Percentiles rank a stretch among this genome's conserved stretches.
Conservation (phyloP, 2,113 vertebrate genomes). For the Mustela nigripes region DNA sequence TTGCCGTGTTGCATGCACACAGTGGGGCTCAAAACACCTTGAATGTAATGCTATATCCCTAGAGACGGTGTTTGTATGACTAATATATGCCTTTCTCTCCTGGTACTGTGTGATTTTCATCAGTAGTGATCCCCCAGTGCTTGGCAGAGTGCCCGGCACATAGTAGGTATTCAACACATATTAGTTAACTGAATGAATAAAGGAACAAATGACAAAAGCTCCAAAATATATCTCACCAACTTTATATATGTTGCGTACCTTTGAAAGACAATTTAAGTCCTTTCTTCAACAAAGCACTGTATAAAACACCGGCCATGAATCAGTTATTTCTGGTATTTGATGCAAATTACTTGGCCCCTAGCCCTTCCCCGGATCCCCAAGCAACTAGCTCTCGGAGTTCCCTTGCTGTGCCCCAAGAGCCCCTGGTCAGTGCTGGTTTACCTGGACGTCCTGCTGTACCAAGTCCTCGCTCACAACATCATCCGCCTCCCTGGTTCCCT, state of each 20-base stretch:
- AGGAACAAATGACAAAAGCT: conserved; percentile 3
- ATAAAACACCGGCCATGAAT: background rate
- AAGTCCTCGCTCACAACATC: conserved; percentile 94
- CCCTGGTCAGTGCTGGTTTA: conserved; percentile 71
- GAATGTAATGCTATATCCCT: accelerated
- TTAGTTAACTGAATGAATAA: background rate
- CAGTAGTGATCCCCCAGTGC: background rate
- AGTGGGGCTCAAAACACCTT: background rate
- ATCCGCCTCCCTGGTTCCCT: conserved; percentile 96
- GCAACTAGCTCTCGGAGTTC: background rate
- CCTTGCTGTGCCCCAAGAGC: accelerated
- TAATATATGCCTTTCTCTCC: background rate
- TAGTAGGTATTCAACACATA: background rate
- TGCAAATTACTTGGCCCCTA: background rate
- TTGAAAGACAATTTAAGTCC: background rate
- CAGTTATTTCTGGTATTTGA: background rate
- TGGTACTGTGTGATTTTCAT: background rate
- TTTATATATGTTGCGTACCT: background rate
- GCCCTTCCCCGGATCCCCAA: background rate
- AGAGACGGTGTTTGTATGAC: background rate
- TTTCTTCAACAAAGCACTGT: background rate
- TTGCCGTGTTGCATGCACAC: background rate
- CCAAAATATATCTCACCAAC: background rate
- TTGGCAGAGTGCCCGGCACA: background rate
- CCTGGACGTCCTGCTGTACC: conserved; percentile 95